phyloP scores from a whole-genome alignment of 2,888 invertebrate species.

The Neoscelio sp. region DNA sequence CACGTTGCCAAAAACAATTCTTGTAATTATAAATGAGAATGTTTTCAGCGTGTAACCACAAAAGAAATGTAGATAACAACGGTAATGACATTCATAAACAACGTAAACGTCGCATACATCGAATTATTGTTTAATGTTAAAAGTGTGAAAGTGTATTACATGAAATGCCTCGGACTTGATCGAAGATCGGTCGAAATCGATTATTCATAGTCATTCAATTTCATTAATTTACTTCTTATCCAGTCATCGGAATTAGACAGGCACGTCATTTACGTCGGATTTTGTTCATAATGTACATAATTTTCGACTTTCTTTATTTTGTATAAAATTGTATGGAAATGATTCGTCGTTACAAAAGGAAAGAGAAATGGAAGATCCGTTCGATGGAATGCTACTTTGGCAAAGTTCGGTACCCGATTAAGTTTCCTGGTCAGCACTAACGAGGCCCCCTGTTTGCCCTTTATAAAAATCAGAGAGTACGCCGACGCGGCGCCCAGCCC shows the following conservation, averaged over 20 bases:
- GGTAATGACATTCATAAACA: background rate
- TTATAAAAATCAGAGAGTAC: conserved; percentile 72
- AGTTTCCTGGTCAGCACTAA: conserved; percentile 77
- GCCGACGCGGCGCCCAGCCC: conserved; percentile 77
- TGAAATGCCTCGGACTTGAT: background rate
- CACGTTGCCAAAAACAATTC: no score
- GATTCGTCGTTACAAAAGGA: conserved; percentile 1
- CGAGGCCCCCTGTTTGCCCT: conserved; percentile 77
- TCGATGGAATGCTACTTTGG: conserved; percentile 64
- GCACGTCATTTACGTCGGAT: conserved; percentile 11
- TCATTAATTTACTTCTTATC: conserved; percentile 51
- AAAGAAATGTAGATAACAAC: conserved; percentile 16
- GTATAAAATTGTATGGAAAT: conserved; percentile 8
- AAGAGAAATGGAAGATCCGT: conserved; percentile 27
- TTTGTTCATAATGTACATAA: conserved; percentile 7
- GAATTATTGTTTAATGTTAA: conserved; percentile 39
- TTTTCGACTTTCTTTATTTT: background rate
- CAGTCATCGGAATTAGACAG: conserved; percentile 45
- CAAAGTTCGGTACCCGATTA: conserved; percentile 67
- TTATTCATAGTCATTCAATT: conserved; percentile 46
- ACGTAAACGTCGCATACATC: conserved; percentile 14
- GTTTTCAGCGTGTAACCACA: background rate
- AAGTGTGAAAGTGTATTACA: conserved; percentile 44
- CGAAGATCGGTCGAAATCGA: conserved; percentile 37
- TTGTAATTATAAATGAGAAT: no score